phyloP scores from a whole-genome alignment of 2,797 vertebrate species.

The Channallabes apus region DNA sequence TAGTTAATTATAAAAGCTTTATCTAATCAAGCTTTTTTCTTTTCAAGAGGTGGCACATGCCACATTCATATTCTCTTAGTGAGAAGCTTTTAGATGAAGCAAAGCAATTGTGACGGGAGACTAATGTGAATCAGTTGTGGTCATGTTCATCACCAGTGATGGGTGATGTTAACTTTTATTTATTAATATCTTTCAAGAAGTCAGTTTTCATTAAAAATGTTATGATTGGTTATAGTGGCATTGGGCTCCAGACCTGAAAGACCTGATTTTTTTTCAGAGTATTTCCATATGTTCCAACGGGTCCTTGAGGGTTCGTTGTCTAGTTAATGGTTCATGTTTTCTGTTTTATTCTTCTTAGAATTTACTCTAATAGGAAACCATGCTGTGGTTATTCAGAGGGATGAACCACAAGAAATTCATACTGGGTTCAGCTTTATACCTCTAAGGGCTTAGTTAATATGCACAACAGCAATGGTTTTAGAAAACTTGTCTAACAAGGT shows the following conservation, averaged over 20 bases:
- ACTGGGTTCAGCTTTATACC: not conserved
- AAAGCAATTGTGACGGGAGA: not conserved
- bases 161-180: not conserved
- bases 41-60: not conserved
- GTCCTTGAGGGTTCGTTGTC: not conserved
- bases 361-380: not conserved
- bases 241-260: not conserved
- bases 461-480: not conserved
- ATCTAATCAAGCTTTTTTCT: not conserved
- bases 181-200: not conserved
- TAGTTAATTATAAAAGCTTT: not conserved
- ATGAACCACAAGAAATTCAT: not conserved
- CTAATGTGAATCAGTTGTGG: not conserved
- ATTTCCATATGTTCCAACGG: not conserved
- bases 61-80: not conserved
- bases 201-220: not conserved
- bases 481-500: not conserved
- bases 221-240: not conserved
- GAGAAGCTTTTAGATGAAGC: not conserved
- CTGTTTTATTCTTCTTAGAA: not conserved
- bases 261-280: not conserved
- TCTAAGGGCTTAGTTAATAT: not conserved
- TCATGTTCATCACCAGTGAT: not conserved
- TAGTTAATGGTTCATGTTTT: not conserved
- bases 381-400: not conserved